Percentiles rank a stretch among this genome's conserved stretches.
Conservation (phyloP, 1,140 invertebrate species). For the Nasonia vitripennis region DNA sequence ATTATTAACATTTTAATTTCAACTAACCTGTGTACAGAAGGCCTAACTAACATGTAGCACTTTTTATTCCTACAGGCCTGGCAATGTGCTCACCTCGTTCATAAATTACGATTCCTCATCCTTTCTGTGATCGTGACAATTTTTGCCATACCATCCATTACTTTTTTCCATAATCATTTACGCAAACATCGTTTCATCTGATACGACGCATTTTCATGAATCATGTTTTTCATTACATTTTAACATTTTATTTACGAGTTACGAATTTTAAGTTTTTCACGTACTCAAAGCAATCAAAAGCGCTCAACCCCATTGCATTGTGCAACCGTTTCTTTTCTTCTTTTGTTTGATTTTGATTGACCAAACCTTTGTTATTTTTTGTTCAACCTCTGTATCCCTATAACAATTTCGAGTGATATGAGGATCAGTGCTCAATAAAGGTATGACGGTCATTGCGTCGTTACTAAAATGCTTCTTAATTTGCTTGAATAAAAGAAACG, state of each 20-base stretch:
- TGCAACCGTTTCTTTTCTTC: constrained; percentile 52
- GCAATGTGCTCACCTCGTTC: constrained; percentile 67
- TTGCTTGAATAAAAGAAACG: constrained; percentile 30
- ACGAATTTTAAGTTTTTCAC: constrained; percentile 38
- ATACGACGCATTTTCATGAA: constrained; percentile 64
- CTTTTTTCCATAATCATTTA: constrained; percentile 60
- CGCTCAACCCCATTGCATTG: not conserved
- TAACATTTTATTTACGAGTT: constrained; percentile 45
- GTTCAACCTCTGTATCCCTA: constrained; percentile 59
- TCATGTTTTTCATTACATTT: constrained; percentile 26
- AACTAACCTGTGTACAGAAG: constrained; percentile 34
- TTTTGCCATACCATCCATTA: constrained; percentile 60
- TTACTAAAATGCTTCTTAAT: constrained; percentile 40
- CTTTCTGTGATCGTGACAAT: constrained; percentile 62
- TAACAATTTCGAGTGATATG: constrained; percentile 65
- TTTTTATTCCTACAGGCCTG: constrained; percentile 71
- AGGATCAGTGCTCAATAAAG: constrained; percentile 68
- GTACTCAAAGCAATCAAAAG: not conserved
- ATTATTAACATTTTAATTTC: constrained; percentile 29
- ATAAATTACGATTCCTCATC: constrained; percentile 70
- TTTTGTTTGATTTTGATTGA: constrained; percentile 49
- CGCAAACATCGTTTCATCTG: constrained; percentile 68
- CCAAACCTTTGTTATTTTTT: constrained; percentile 39
- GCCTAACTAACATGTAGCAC: constrained; percentile 62
- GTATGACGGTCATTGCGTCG: constrained; percentile 59